Evolutionary conservation across 1,140 invertebrate genomes (phyloP).

Genomic region (Ylistrum balloti): DNA sequence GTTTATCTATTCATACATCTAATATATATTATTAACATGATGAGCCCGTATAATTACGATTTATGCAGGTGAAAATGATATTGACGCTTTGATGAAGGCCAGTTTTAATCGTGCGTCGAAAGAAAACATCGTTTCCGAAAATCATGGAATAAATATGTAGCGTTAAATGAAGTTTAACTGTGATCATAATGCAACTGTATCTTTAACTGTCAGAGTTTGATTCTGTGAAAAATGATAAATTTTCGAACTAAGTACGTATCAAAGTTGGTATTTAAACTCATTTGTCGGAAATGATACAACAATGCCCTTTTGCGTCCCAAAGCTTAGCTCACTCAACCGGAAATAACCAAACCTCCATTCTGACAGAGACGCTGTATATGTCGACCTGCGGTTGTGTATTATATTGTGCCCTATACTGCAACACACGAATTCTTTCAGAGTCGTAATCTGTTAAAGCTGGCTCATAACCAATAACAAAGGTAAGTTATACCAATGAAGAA

Average conservation of each 20-base stretch:
- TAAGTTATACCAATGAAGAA: background rate
- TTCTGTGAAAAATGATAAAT: no score
- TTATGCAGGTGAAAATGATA: constrained; percentile 31
- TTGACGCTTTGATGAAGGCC: background rate
- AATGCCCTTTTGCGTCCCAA: background rate
- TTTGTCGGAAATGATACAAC: background rate
- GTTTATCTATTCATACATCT: no score
- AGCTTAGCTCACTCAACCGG: background rate
- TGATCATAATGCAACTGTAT: no score
- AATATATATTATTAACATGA: no score
- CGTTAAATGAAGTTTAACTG: no score
- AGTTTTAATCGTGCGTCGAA: background rate
- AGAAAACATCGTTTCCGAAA: background rate
- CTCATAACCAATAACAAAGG: background rate
- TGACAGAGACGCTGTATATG: background rate
- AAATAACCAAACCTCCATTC: background rate
- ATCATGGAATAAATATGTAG: no score
- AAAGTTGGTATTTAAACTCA: no score
- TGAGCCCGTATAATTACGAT: no score
- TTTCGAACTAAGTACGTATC: no score
- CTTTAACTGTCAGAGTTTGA: no score
- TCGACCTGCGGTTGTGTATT: background rate
- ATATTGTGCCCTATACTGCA: no score
- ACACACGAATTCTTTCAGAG: background rate
- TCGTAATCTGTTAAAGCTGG: background rate